A percentile compares a stretch with the other conserved stretches of the same genome.
phyloP scores from a whole-genome alignment of 2,797 vertebrate genomes.

The Crotalus adamanteus region DNA sequence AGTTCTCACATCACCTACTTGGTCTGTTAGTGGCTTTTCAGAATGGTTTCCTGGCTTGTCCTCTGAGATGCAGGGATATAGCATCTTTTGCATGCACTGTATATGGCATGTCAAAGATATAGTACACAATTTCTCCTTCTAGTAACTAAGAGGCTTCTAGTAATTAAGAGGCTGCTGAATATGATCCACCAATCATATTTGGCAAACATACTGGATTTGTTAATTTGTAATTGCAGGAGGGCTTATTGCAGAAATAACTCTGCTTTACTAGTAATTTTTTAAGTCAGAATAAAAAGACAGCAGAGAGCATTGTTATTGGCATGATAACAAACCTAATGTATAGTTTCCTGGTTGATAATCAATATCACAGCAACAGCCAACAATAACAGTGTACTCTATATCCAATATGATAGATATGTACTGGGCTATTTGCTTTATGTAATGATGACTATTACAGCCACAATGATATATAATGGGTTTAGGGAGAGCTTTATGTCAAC shows the following conservation, averaged over 20 bases:
- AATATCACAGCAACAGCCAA: constrained; percentile 14
- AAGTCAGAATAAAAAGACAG: constrained; percentile 19
- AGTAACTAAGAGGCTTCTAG: neutral
- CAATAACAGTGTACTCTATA: constrained; percentile 33
- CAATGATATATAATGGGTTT: constrained; percentile 35
- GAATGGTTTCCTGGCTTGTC: neutral
- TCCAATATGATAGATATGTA: constrained; percentile 31
- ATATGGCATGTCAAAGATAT: neutral
- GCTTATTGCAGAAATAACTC: constrained; percentile 4
- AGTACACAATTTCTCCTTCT: neutral
- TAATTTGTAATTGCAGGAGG: constrained; percentile 33
- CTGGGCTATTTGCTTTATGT: constrained; percentile 35
- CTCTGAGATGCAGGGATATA: neutral
- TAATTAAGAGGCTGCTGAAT: neutral
- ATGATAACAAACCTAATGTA: constrained; percentile 42
- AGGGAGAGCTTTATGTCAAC: constrained; percentile 41
- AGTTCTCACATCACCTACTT: neutral
- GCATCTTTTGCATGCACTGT: neutral
- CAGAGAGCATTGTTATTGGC: constrained; percentile 2
- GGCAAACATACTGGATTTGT: constrained; percentile 16
- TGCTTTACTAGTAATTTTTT: constrained; percentile 27
- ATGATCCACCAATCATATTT: neutral
- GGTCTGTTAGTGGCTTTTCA: neutral
- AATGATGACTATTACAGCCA: constrained; percentile 45
- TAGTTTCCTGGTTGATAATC: constrained; percentile 41